Conservation (phyloP, 1,140 invertebrate genomes). For the Drosophila funebris region DNA sequence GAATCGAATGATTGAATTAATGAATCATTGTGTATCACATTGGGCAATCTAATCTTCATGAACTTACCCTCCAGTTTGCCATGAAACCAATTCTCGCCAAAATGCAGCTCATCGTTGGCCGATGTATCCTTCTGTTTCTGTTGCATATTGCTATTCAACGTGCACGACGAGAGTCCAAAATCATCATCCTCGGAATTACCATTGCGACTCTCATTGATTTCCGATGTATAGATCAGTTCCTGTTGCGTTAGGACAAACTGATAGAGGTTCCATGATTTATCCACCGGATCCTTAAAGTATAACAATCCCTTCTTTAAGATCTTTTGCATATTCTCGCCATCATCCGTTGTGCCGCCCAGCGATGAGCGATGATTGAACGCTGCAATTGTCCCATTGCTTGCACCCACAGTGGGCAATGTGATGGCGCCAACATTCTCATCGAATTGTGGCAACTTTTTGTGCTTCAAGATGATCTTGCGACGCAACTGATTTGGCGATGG, state of each 20-base stretch:
- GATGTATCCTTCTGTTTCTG: constrained; percentile 79
- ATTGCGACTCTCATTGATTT: constrained; percentile 81
- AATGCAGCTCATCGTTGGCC: constrained; percentile 94
- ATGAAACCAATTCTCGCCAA: constrained; percentile 98
- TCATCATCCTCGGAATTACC: constrained; percentile 87
- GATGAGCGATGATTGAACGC: constrained; percentile 58
- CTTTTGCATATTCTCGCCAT: constrained; percentile 92
- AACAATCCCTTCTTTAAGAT: constrained; percentile 96
- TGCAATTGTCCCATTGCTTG: constrained; percentile 44
- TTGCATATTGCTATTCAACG: constrained; percentile 61
- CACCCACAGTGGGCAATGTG: constrained; percentile 25
- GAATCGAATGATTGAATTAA: too few species aligned
- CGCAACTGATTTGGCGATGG: constrained; percentile 94
- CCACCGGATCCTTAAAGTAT: constrained; percentile 94
- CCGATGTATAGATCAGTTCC: constrained; percentile 92
- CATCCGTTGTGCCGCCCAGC: constrained; percentile 65
- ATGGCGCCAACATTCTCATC: constrained; percentile 85
- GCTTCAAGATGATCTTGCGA: constrained; percentile 94
- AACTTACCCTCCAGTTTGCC: constrained; percentile 89
- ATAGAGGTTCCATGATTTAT: constrained; percentile 96
- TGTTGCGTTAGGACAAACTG: constrained; percentile 97
- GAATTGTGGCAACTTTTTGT: constrained; percentile 95
- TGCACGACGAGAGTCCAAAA: constrained; percentile 52
- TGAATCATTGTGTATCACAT: too few species aligned
- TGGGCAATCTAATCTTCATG: too few species aligned